Conservation (phyloP, 1,140 invertebrate species). For the Drosophila orosa region DNA sequence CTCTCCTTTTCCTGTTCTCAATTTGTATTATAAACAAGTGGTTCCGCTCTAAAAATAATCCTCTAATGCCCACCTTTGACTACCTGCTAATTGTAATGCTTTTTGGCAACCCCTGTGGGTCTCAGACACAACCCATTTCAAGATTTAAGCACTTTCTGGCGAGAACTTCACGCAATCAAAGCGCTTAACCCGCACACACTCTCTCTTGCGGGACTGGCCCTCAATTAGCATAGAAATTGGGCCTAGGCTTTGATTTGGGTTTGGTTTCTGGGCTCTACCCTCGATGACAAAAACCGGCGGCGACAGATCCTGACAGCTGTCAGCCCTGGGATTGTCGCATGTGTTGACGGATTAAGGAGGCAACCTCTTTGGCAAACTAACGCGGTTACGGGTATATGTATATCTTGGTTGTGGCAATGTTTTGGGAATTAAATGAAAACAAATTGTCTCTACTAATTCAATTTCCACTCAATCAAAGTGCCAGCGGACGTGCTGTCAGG, state of each 20-base stretch:
- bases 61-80: neutral
- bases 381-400: slow-evolving; percentile 1
- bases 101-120: slow-evolving; percentile 17
- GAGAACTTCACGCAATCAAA: slow-evolving; percentile 48
- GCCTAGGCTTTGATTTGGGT: slow-evolving; percentile 63
- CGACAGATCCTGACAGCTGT: slow-evolving; percentile 51
- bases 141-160: slow-evolving; percentile 24
- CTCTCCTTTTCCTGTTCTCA: neutral
- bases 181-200: slow-evolving; percentile 29
- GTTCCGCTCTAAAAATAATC: slow-evolving; percentile 6
- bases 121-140: slow-evolving; percentile 39
- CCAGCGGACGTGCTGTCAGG: slow-evolving; percentile 38
- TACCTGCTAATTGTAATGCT: slow-evolving; percentile 27
- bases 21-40: neutral
- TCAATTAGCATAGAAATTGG: slow-evolving; percentile 81
- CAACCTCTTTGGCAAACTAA: slow-evolving; percentile 2
- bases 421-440: slow-evolving; percentile 65
- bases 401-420: slow-evolving; percentile 28
- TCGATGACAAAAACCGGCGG: slow-evolving; percentile 2
- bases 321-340: slow-evolving; percentile 35
- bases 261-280: neutral
- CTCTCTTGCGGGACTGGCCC: slow-evolving; percentile 23
- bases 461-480: slow-evolving; percentile 70
- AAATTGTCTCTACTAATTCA: slow-evolving; percentile 72
- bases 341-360: slow-evolving; percentile 48